Conservation (phyloP, 2,888 invertebrate species). For the Muschampia plurimacula region DNA sequence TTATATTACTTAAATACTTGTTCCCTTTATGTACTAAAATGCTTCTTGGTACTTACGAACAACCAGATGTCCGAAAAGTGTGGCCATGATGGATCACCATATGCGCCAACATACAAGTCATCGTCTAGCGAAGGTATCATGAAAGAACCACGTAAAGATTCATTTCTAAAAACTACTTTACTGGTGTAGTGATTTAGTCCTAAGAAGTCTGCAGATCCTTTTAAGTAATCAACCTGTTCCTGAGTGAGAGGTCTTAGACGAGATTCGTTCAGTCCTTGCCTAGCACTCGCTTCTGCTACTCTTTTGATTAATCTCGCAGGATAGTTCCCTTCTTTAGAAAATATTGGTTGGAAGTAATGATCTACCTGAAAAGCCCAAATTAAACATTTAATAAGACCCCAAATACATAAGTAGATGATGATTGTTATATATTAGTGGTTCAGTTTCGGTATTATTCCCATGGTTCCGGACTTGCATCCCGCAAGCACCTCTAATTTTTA, state of each 20-base stretch:
- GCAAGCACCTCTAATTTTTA: no score
- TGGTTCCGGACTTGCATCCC: no score
- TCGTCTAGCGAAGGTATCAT: slow-evolving; percentile 41
- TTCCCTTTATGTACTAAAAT: no score
- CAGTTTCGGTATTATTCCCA: no score
- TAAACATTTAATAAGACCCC: neutral
- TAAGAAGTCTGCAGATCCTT: slow-evolving; percentile 56
- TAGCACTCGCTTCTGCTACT: slow-evolving; percentile 77
- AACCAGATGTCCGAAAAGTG: slow-evolving; percentile 41
- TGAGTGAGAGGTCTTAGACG: slow-evolving; percentile 70
- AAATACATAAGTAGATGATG: neutral
- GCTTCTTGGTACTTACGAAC: slow-evolving; percentile 41
- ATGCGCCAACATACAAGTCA: slow-evolving; percentile 42
- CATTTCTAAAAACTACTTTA: slow-evolving; percentile 47
- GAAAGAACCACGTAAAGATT: slow-evolving; percentile 38
- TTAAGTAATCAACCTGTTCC: slow-evolving; percentile 59
- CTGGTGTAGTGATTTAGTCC: slow-evolving; percentile 88
- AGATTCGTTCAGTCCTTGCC: slow-evolving; percentile 67
- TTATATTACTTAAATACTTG: no score
- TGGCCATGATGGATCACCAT: slow-evolving; percentile 48
- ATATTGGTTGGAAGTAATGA: slow-evolving; percentile 86
- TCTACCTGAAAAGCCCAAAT: slow-evolving; percentile 62
- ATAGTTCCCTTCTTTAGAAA: slow-evolving; percentile 84
- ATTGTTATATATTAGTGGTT: no score
- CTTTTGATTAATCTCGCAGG: slow-evolving; percentile 84